A percentile compares a stretch with the other conserved stretches of the same genome.
These are phyloP conservation scores for Erythrocercus mccallii DNA, from an alignment of 2,113 vertebrate genomes.

Conservation along the genomic window DNA sequence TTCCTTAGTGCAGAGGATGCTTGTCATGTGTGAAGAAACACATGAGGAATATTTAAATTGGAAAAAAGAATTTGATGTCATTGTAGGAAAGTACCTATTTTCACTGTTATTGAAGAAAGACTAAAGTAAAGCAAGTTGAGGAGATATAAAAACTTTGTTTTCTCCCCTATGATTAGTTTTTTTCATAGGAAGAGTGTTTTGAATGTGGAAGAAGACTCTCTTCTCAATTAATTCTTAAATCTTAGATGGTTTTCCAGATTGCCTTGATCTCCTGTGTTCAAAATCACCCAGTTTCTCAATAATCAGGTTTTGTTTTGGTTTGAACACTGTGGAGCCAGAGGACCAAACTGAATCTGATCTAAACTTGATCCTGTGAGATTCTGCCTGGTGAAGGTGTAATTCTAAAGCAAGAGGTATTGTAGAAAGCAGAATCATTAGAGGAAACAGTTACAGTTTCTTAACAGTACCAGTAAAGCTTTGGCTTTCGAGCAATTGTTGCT, in stretches of 20 bases:
- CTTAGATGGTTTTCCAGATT: not conserved
- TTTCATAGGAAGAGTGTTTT: not conserved
- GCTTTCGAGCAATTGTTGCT: not conserved
- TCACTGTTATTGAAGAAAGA: not conserved
- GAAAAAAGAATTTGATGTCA: not conserved
- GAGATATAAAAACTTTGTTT: not conserved
- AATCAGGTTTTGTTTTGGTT: not conserved
- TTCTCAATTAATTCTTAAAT: not conserved
- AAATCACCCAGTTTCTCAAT: not conserved
- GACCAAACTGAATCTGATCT: not conserved
- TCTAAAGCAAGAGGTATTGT: not conserved
- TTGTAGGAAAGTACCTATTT: not conserved
- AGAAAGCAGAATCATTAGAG: not conserved
- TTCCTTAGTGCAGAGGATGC: not conserved
- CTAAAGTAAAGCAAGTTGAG: not conserved
- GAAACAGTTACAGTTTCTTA: not conserved
- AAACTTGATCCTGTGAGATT: not conserved
- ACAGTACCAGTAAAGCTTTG: not conserved
- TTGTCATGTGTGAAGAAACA: not conserved
- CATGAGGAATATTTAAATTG: not conserved
- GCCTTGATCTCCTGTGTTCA: not conserved
- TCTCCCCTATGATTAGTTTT: not conserved
- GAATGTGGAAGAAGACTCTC: not conserved
- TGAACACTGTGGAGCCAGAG: not conserved
- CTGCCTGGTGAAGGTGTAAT: not conserved